These are phyloP conservation scores for Boloria euphrosyne DNA, from an alignment of 2,888 invertebrate genomes.

Conservation along the genomic window DNA sequence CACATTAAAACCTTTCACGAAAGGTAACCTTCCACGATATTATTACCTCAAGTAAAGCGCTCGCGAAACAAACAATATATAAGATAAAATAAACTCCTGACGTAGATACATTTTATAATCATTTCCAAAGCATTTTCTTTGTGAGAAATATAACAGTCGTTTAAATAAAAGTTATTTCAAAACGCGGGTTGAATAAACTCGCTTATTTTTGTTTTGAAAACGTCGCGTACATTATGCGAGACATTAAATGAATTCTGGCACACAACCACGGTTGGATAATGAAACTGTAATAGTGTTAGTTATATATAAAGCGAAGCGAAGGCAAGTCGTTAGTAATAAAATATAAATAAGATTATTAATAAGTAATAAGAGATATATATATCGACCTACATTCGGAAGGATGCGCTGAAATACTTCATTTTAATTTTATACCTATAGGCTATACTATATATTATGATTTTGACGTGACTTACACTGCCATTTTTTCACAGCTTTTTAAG, in stretches of 20 bases:
- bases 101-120: no score
- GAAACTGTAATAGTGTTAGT: conserved; percentile 6
- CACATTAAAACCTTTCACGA: conserved; percentile 5
- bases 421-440: no score
- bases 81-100: no score
- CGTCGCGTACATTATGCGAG: conserved; percentile 89
- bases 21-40: neutral
- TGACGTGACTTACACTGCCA: no score
- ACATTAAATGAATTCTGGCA: conserved; percentile 11
- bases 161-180: conserved; percentile 1
- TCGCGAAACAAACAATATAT: no score
- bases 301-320: neutral
- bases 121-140: no score
- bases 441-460: no score
- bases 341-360: neutral
- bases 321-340: neutral
- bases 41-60: no score
- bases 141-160: no score
- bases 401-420: no score
- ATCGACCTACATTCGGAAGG: no score
- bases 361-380: neutral
- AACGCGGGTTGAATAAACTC: conserved; percentile 26
- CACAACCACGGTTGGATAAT: conserved; percentile 8
- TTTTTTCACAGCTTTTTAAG: no score
- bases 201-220: conserved; percentile 68